A percentile compares a stretch with the other conserved stretches of the same genome.
Conservation (phyloP, 2,888 invertebrate species). For the Nebria salina region DNA sequence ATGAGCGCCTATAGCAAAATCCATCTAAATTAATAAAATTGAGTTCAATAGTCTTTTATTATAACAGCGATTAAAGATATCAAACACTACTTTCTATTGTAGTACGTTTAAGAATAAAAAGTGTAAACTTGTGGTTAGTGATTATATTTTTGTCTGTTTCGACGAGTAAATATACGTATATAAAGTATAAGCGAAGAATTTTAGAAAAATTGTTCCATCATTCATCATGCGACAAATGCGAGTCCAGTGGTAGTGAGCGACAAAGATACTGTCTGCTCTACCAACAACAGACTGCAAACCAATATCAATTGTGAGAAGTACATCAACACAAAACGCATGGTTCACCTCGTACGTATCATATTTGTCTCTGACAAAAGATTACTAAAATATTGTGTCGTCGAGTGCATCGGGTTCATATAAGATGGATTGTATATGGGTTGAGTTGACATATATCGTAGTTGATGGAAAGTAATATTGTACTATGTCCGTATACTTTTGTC, state of each 20-base stretch:
- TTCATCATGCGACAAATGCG: not conserved
- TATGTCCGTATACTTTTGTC: not conserved
- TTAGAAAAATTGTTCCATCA: not conserved
- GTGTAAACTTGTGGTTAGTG: too few relatives aligned
- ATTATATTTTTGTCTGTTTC: too few relatives aligned
- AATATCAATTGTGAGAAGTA: slow-evolving; percentile 36
- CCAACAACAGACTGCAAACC: not conserved
- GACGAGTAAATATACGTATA: not conserved
- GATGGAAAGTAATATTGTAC: not conserved
- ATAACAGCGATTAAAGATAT: too few relatives aligned
- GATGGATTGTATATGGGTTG: not conserved
- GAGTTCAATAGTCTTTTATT: too few relatives aligned
- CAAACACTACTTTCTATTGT: too few relatives aligned
- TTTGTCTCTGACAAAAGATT: slow-evolving; percentile 35
- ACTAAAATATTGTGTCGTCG: slow-evolving; percentile 20
- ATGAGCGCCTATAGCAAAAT: too few relatives aligned
- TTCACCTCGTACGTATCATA: not conserved
- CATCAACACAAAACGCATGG: not conserved
- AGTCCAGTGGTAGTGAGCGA: not conserved
- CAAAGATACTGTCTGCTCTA: not conserved
- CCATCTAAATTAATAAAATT: too few relatives aligned
- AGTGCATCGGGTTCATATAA: not conserved
- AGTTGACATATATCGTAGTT: not conserved
- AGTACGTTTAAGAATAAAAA: too few relatives aligned
- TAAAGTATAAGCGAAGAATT: not conserved